Conservation (phyloP, 2,797 vertebrate genomes). For the Choloepus didactylus region DNA sequence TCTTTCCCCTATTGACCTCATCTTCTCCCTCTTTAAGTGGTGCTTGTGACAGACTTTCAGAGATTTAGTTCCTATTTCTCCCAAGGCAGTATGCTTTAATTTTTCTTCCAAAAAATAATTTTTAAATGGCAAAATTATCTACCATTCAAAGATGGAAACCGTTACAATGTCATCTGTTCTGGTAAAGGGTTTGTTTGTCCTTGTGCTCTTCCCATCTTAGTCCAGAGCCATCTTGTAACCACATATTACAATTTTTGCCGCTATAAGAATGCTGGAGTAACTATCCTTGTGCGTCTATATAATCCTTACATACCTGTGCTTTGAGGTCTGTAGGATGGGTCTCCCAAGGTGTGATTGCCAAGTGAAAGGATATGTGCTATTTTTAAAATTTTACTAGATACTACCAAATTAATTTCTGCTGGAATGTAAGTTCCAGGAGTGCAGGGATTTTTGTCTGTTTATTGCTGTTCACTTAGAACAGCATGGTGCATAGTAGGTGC, state of each 20-base stretch:
- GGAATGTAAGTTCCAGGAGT: not conserved
- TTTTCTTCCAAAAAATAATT: conserved; percentile 48
- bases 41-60: conserved; percentile 33
- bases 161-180: conserved; percentile 16
- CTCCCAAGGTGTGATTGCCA: not conserved
- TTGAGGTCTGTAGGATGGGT: not conserved
- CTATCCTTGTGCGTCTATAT: not conserved
- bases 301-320: not conserved
- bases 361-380: not conserved
- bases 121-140: conserved; percentile 64
- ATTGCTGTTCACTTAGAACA: not conserved
- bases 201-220: conserved; percentile 43
- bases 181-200: conserved; percentile 33
- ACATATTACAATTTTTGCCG: conserved; percentile 33
- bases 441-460: conserved; percentile 28
- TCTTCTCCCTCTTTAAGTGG: not conserved
- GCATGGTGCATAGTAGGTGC: not conserved
- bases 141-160: conserved; percentile 17
- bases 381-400: conserved; percentile 1
- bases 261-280: not conserved
- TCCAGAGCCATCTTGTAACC: not conserved
- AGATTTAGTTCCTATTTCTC: conserved; percentile 52
- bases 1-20: not conserved
- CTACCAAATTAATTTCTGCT: conserved; percentile 16
- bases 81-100: conserved; percentile 24